phyloP scores from a whole-genome alignment of 2,113 vertebrate genomes.

The Uria aalge region DNA sequence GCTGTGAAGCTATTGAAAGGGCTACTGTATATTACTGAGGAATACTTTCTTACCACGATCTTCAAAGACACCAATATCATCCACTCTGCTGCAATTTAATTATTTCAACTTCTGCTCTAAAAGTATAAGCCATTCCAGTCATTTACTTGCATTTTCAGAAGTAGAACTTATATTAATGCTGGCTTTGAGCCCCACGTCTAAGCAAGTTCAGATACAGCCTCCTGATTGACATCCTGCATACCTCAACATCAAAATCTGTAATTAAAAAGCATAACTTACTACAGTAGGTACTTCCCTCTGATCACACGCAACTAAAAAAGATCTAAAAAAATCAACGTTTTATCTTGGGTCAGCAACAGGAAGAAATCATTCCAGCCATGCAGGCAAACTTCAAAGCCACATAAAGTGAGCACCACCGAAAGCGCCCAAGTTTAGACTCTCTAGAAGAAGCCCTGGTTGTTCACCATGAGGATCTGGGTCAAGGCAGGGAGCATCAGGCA shows the following conservation, averaged over 20 bases:
- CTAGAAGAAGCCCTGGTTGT: neutral
- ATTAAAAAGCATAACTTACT: neutral
- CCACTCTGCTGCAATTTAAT: neutral
- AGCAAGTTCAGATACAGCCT: neutral
- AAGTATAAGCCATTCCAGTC: neutral
- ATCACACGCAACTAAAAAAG: neutral
- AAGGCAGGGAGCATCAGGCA: neutral
- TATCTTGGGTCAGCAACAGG: neutral
- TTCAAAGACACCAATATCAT: neutral
- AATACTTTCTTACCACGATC: neutral
- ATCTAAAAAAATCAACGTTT: neutral
- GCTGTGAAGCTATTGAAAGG: neutral
- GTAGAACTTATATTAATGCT: neutral
- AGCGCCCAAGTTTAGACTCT: neutral
- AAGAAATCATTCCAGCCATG: neutral
- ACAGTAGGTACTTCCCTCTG: neutral
- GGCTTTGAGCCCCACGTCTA: neutral
- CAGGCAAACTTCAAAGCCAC: neutral
- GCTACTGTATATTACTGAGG: neutral
- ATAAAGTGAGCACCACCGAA: neutral
- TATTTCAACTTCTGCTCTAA: neutral
- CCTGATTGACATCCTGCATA: neutral
- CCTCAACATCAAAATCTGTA: neutral
- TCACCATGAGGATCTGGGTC: neutral
- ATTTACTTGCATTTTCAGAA: neutral